Conservation (phyloP, 1,140 invertebrate species). For the Solenopsis invicta region DNA sequence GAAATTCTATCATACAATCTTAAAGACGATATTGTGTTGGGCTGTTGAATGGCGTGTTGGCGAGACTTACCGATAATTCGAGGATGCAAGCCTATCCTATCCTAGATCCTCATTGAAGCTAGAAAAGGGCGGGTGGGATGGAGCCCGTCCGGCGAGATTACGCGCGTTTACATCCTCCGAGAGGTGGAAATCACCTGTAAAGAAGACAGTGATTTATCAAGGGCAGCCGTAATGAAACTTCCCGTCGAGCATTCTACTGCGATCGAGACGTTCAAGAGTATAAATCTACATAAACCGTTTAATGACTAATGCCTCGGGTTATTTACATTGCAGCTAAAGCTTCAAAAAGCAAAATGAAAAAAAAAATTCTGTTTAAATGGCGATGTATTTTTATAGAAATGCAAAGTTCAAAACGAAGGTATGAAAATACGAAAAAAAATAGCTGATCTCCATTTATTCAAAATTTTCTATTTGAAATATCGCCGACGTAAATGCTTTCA, state of each 20-base stretch:
- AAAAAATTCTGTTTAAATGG: background rate
- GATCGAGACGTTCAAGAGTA: background rate
- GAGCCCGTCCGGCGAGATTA: slow-evolving; percentile 57
- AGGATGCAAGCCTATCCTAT: slow-evolving; percentile 48
- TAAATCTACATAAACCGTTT: background rate
- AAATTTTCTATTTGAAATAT: background rate
- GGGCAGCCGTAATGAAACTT: background rate
- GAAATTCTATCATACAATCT: no score
- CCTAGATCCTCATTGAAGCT: slow-evolving; percentile 61
- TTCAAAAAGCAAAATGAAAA: background rate
- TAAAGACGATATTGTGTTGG: background rate
- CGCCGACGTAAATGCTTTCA: background rate
- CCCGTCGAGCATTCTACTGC: background rate
- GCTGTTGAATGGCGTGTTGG: slow-evolving; percentile 1
- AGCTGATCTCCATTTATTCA: background rate
- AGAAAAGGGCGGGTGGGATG: slow-evolving; percentile 55
- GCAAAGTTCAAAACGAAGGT: background rate
- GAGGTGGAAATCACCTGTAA: slow-evolving; percentile 56
- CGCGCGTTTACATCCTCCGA: slow-evolving; percentile 59
- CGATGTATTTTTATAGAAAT: background rate
- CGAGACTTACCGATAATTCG: slow-evolving; percentile 55
- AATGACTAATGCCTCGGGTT: background rate
- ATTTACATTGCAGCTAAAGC: background rate
- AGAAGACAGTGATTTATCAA: slow-evolving; percentile 49
- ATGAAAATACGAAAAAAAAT: background rate